phyloP scores from a whole-genome alignment of 2,797 vertebrate species.

The Epinephelus malabaricus region DNA sequence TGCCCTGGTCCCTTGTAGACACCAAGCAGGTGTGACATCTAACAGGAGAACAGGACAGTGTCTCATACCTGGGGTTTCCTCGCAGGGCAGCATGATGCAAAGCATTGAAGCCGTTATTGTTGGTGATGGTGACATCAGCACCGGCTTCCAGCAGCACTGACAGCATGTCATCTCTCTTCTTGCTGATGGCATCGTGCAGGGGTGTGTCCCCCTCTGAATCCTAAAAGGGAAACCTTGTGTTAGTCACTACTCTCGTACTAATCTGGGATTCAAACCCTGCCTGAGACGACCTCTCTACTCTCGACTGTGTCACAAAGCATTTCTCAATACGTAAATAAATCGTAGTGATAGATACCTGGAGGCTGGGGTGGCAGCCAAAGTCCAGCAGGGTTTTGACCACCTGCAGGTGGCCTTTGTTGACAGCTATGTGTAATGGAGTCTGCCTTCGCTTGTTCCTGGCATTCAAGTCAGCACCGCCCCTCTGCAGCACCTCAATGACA shows the following conservation, averaged over 20 bases:
- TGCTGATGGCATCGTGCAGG: slow-evolving; percentile 99
- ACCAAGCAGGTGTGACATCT: slow-evolving; percentile 1
- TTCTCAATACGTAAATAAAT: slow-evolving; percentile 25
- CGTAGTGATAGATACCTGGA: slow-evolving; percentile 89
- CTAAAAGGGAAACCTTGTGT: slow-evolving; percentile 76
- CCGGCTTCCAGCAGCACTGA: slow-evolving; percentile 97
- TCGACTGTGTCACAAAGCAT: slow-evolving; percentile 2
- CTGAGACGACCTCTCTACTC: not conserved
- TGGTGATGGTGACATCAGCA: slow-evolving; percentile 98
- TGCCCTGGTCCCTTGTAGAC: not conserved
- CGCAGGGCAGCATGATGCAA: slow-evolving; percentile 97
- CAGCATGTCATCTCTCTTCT: slow-evolving; percentile 98
- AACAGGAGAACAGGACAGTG: not conserved
- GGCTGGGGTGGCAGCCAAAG: slow-evolving; percentile 98
- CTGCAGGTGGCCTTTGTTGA: slow-evolving; percentile 98
- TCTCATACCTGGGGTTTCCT: slow-evolving; percentile 96
- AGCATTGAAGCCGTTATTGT: slow-evolving; percentile 99
- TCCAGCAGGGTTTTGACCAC: slow-evolving; percentile 98
- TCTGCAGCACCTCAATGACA: slow-evolving; percentile 97
- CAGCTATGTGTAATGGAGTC: slow-evolving; percentile 97
- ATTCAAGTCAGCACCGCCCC: slow-evolving; percentile 96
- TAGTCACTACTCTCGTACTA: slow-evolving; percentile 29
- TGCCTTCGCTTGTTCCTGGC: slow-evolving; percentile 98
- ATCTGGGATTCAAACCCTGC: slow-evolving; percentile 4
- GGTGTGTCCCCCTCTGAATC: slow-evolving; percentile 99